These are phyloP conservation scores for Sclerodermus sp. DNA, from an alignment of 2,888 invertebrate genomes.

Conservation along the genomic window DNA sequence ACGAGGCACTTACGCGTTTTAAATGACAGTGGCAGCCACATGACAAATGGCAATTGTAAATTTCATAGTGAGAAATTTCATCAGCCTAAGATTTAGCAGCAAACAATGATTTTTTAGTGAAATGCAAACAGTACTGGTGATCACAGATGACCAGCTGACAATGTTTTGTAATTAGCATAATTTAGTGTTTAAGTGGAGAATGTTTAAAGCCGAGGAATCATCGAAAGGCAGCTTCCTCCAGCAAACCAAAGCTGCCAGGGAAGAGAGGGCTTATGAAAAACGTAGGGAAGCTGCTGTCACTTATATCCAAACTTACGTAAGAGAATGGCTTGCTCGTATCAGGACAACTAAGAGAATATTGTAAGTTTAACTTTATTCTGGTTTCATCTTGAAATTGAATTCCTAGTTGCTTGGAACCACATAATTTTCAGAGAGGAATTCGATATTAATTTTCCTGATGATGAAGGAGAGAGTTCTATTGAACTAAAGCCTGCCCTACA, in stretches of 20 bases:
- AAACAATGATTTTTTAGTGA: constrained; percentile 7
- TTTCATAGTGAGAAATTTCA: constrained; percentile 13
- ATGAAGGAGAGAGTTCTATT: constrained; percentile 59
- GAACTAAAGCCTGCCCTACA: constrained; percentile 71
- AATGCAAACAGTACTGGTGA: constrained; percentile 2
- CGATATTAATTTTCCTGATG: constrained; percentile 68
- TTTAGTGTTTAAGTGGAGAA: constrained; percentile 45
- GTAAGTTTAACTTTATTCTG: constrained; percentile 60
- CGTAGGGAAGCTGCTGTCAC: constrained; percentile 74
- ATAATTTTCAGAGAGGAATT: constrained; percentile 70
- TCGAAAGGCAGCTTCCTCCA: constrained; percentile 81
- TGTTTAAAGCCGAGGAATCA: constrained; percentile 68
- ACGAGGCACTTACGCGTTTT: constrained; percentile 20
- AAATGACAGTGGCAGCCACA: constrained; percentile 30
- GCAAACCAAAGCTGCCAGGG: constrained; percentile 87
- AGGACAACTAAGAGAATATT: constrained; percentile 68
- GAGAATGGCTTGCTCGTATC: constrained; percentile 74
- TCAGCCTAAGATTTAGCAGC: constrained; percentile 3
- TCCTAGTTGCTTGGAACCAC: constrained; percentile 1
- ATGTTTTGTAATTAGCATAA: constrained; percentile 37
- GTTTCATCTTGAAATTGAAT: background rate
- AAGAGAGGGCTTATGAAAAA: constrained; percentile 85
- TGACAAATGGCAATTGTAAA: constrained; percentile 21
- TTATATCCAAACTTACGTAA: constrained; percentile 73
- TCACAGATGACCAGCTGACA: constrained; percentile 35